Evolutionary conservation across 2,797 vertebrate genomes (phyloP), one percentile per base, ranked within the genome.

Genomic region (Gallinago solitaria): DNA sequence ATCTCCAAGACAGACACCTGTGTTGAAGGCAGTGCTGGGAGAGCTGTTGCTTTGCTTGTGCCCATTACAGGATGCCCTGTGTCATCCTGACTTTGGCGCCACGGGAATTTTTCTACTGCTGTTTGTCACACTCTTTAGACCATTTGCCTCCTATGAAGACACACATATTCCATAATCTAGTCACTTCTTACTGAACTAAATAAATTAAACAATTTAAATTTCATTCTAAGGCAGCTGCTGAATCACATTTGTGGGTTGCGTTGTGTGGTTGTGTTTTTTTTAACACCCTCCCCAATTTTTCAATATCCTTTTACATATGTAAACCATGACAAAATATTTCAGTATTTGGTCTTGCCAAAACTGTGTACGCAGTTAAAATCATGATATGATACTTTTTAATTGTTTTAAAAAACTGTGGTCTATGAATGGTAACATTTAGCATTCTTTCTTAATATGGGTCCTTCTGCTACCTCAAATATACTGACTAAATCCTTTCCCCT

Each of bases 401-500:
- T 63, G 16, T 41, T 93, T 89, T 57, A 25, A 76, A 83, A 21
- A 1, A 6, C 19, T 5, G 3, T 4, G 2, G 23, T 24, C 33
- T 61, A 6, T 32, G 30, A 90, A 63, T 19, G 30, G 28, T 64
- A 74, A 60, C 32, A 14, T 37, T 53, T 78, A 33, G 7, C 18
- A 17, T 80, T 63, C 51, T 87, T 82, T 87, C 73, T 91, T 82
- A 60, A 16, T 60, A 41, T 12, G 23, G 5, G 75, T 77, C 27
- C 33, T 90, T 90, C 83, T 83, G 37, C 25, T 78, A 61, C 54
- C 65, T 92, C 60, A 80, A 61, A n/a, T 83, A 75, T 5, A 87
- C 45, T 91, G 60, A 64, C 70, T 89, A 89, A 92, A 89, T 85
- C 71, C 59, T 94, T 94, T 87, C 70, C 57, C 47, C 61, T 71